phyloP scores from a whole-genome alignment of 1,140 invertebrate genomes.

The Papilio xuthus region DNA sequence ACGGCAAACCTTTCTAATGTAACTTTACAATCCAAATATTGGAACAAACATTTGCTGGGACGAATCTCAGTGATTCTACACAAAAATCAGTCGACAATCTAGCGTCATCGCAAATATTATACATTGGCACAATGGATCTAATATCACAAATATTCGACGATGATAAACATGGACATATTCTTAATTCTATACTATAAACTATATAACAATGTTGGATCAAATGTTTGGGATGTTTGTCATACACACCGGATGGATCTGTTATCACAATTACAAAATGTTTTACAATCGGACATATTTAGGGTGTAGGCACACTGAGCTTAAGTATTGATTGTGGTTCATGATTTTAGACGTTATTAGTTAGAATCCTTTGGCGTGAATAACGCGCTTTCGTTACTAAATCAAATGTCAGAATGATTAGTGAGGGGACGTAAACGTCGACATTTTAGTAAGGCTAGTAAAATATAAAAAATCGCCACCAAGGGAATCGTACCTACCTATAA shows the following conservation, averaged over 20 bases:
- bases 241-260: slow-evolving; percentile 24
- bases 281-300: background rate
- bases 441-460: too few relatives aligned
- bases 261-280: slow-evolving; percentile 28
- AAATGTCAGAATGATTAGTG: too few relatives aligned
- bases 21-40: slow-evolving; percentile 9
- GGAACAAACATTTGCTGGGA: background rate
- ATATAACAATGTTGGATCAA: slow-evolving; percentile 33
- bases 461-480: too few relatives aligned
- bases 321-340: background rate
- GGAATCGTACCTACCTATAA: too few relatives aligned
- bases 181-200: slow-evolving; percentile 3
- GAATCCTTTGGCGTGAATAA: too few relatives aligned
- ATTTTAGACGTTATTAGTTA: too few relatives aligned
- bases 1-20: background rate
- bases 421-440: too few relatives aligned
- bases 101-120: slow-evolving; percentile 40
- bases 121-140: slow-evolving; percentile 29
- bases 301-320: background rate
- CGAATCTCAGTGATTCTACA: slow-evolving; percentile 23
- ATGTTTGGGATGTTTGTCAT: slow-evolving; percentile 9
- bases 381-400: too few relatives aligned
- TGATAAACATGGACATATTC: slow-evolving; percentile 11
- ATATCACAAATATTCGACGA: slow-evolving; percentile 30
- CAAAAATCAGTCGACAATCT: slow-evolving; percentile 50